phyloP scores from a whole-genome alignment of 2,797 vertebrate species.

The Lepus oiostolus region DNA sequence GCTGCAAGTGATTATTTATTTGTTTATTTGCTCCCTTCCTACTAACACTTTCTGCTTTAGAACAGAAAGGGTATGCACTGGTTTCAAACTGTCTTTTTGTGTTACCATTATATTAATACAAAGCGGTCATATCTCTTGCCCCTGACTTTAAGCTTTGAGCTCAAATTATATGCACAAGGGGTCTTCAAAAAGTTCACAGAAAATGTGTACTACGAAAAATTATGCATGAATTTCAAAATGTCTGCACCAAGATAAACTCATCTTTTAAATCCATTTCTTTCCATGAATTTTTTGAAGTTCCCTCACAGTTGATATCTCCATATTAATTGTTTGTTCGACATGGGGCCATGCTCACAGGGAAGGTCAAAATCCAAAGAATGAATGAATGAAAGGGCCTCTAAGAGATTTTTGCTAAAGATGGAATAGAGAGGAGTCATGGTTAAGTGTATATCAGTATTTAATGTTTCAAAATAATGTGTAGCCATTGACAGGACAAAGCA shows the following conservation, averaged over 20 bases:
- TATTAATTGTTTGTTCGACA: background rate
- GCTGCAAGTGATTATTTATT: constrained; percentile 22
- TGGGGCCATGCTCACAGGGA: background rate
- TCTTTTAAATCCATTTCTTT: too few relatives aligned
- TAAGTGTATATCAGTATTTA: background rate
- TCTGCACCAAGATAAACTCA: too few relatives aligned
- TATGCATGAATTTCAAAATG: too few relatives aligned
- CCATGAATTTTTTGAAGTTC: too few relatives aligned
- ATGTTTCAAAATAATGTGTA: background rate
- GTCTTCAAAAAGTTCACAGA: too few relatives aligned
- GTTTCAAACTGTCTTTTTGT: constrained; percentile 15
- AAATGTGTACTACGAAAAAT: too few relatives aligned
- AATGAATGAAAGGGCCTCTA: background rate
- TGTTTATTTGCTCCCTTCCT: constrained; percentile 59
- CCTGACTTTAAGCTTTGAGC: background rate
- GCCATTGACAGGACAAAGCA: background rate
- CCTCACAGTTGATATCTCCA: background rate
- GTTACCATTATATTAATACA: background rate
- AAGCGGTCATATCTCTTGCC: background rate
- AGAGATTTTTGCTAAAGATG: background rate
- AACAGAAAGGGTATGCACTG: background rate
- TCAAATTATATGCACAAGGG: background rate
- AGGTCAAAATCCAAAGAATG: constrained; percentile 21
- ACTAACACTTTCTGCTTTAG: background rate
- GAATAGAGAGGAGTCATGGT: background rate